Conservation (phyloP, 2,888 invertebrate genomes). For the Drosophila emarginata region DNA sequence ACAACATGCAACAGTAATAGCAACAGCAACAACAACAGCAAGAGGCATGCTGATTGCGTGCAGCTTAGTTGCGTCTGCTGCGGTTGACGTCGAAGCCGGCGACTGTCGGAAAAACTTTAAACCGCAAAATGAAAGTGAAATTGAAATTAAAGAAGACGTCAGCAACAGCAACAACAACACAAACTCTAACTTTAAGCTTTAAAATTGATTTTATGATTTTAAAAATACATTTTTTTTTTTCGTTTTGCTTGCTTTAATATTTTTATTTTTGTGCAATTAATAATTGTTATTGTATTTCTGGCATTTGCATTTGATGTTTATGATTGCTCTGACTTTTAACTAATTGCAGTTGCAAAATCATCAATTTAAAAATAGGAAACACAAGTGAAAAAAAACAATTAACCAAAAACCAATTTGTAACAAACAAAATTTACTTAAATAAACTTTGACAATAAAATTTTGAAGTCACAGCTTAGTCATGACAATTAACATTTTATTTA, state of each 20-base stretch:
- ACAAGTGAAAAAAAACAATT: background rate
- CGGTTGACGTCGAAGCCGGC: constrained; percentile 43
- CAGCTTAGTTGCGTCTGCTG: constrained; percentile 43
- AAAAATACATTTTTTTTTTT: constrained; percentile 33
- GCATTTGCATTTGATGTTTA: constrained; percentile 50
- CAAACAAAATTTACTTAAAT: constrained; percentile 8
- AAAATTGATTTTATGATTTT: constrained; percentile 20
- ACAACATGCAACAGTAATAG: constrained; percentile 62
- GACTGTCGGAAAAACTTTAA: constrained; percentile 67
- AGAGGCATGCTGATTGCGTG: constrained; percentile 59
- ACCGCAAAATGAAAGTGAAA: constrained; percentile 75
- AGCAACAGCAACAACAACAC: constrained; percentile 17
- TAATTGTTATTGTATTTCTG: constrained; percentile 43
- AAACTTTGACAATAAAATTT: constrained; percentile 21
- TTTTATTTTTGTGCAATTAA: constrained; percentile 29
- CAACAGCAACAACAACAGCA: constrained; percentile 33
- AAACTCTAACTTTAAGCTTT: background rate
- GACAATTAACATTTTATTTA: background rate
- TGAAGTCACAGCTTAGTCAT: background rate
- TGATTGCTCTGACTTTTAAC: constrained; percentile 8
- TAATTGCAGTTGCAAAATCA: constrained; percentile 30
- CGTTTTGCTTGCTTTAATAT: constrained; percentile 11
- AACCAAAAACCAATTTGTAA: constrained; percentile 19
- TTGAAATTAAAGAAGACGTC: constrained; percentile 74
- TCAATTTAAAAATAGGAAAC: constrained; percentile 23